Conservation (phyloP, 2,888 invertebrate species). For the Metalampra italica region DNA sequence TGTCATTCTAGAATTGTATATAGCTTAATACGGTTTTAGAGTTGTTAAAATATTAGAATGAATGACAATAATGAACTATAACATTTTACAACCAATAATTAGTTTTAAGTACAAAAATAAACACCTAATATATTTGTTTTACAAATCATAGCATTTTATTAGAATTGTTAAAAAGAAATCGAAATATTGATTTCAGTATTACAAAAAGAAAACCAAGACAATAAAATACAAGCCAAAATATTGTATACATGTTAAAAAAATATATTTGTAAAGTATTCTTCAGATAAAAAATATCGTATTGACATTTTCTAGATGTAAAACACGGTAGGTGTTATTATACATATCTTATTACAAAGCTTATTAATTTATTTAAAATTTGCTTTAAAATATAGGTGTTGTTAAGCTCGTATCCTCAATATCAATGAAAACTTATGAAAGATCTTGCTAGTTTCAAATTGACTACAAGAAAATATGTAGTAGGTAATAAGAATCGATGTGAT, state of each 20-base stretch:
- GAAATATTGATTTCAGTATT: neutral
- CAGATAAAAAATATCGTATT: no score
- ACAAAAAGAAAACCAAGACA: neutral
- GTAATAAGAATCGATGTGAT: conserved; percentile 46
- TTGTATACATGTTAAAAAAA: neutral
- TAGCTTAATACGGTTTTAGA: neutral
- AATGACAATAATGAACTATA: neutral
- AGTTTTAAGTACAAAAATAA: no score
- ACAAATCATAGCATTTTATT: no score
- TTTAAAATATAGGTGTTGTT: neutral
- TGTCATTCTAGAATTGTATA: conserved; percentile 3
- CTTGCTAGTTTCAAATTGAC: neutral
- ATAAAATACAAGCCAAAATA: neutral
- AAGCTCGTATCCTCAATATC: no score
- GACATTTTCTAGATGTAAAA: no score
- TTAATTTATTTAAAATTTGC: neutral
- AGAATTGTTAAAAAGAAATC: no score
- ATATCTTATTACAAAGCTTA: neutral
- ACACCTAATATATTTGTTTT: no score
- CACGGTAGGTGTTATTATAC: no score
- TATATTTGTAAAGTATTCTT: neutral
- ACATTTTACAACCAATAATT: neutral
- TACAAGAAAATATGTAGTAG: conserved; percentile 10
- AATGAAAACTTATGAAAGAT: no score
- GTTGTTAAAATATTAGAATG: neutral